Base-by-base conservation (phyloP, 2,797 vertebrate genomes). In the Sciurus vulgaris region DNA sequence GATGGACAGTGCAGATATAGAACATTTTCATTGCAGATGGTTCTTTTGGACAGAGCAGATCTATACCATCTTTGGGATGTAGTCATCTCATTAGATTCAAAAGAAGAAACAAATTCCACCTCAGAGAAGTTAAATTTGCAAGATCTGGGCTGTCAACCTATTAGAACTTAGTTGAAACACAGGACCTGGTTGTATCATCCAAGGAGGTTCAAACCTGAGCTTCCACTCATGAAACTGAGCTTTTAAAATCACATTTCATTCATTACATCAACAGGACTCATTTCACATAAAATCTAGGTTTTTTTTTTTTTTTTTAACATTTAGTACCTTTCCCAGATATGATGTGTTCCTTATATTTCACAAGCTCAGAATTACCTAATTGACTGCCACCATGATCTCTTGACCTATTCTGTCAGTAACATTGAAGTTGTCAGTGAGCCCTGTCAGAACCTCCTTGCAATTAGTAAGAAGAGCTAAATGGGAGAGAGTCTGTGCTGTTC, bases 331-430 rank as follows among this genome's bases (percentile, higher is more conserved):
- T 90, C 44, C 76, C 85, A 72, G n/a, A 47, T 56, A 51, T 35
- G 56, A 59, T 38, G 5, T 8, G 56, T 30, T 83, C 63, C 83
- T 51, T 51, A 89, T 35, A 41, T 84, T 86, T 88, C 54, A 67
- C 33, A 89, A 88, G n/a, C 73, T 78, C 35, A 84, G 74, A 93
- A 51, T 86, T 49, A 82, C 44, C 89, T 74, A 69, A 63, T 26
- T 11, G 79, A 59, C 44, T 47, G 11, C 33, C 47, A 28, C 17
- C 59, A 38, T 76, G 82, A 49, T 59, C 79, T 76, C 13, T 9
- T 63, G 35, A 70, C 51, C 69, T 24, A 7, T n/a, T 89, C 78
- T 54, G 14, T 51, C 38, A 51, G 20, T n/a, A 51, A 20, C 35
- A 56, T 7, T 70, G 82, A 73, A 26, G 61, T 59, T 65, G 67